phyloP scores from a whole-genome alignment of 1,140 invertebrate genomes.

The Harpegnathos saltator region DNA sequence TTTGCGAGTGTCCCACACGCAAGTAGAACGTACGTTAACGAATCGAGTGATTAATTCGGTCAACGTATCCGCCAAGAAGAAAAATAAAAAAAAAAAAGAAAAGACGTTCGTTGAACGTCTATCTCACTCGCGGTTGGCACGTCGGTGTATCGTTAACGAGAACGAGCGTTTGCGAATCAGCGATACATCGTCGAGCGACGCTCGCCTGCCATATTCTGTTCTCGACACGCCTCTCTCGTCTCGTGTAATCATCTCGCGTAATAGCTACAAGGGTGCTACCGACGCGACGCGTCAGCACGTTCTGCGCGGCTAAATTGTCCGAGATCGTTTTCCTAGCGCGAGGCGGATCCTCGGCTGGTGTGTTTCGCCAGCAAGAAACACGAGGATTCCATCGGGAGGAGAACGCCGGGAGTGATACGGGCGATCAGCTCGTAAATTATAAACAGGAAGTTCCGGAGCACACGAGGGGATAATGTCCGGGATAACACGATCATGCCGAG shows the following conservation, averaged over 20 bases:
- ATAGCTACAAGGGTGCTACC: not conserved
- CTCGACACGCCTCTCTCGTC: not conserved
- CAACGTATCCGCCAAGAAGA: slow-evolving; percentile 19
- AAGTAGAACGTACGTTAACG: slow-evolving; percentile 31
- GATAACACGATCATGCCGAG: slow-evolving; percentile 1
- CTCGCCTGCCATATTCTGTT: too few species aligned
- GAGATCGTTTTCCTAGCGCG: too few species aligned
- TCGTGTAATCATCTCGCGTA: not conserved
- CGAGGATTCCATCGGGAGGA: slow-evolving; percentile 1
- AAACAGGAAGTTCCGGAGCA: slow-evolving; percentile 19
- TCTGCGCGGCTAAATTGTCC: too few species aligned
- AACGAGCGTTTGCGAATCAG: not conserved
- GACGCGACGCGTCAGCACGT: too few species aligned
- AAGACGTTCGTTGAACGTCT: slow-evolving; percentile 24
- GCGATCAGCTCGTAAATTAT: slow-evolving; percentile 18
- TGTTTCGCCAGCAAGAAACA: slow-evolving; percentile 11
- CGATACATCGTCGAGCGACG: not conserved
- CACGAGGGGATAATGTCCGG: not conserved
- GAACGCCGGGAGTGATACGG: not conserved
- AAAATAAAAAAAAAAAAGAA: not conserved
- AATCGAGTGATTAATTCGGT: slow-evolving; percentile 42
- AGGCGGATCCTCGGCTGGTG: not conserved
- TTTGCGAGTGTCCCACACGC: slow-evolving; percentile 14
- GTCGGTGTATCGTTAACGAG: not conserved
- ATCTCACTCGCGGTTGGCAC: slow-evolving; percentile 21